phyloP scores from a whole-genome alignment of 92 coral and sea anemone genomes.

The Scolanthus callimorphus region DNA sequence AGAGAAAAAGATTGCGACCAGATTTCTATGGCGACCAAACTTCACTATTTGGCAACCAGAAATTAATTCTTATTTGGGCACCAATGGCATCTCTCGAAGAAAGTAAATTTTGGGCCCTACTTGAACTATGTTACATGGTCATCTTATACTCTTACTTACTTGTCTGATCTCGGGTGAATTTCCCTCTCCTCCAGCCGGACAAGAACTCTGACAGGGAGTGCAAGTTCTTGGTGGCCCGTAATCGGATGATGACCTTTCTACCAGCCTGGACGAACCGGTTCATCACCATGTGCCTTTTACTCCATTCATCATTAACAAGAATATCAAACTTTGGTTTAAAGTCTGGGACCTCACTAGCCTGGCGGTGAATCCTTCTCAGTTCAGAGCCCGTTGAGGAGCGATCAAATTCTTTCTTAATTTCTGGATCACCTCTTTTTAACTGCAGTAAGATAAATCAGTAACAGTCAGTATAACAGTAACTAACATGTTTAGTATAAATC shows the following conservation, averaged over 20 bases:
- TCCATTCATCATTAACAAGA: conserved; percentile 98
- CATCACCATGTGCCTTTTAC: conserved; percentile 86
- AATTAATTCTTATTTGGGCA: no score
- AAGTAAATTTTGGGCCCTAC: no score
- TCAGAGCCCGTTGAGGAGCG: conserved; percentile 84
- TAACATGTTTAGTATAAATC: no score
- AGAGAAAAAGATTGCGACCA: no score
- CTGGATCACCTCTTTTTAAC: conserved; percentile 91
- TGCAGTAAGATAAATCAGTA: conserved; percentile 7
- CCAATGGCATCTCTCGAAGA: no score
- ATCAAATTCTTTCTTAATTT: conserved; percentile 65
- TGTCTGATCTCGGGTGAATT: conserved; percentile 75
- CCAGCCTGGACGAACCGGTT: conserved; percentile 92
- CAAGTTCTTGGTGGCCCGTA: conserved; percentile 67
- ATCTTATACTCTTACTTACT: no score
- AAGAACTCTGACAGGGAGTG: conserved; percentile 63
- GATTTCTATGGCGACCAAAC: no score
- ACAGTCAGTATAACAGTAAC: not conserved
- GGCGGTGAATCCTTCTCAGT: conserved; percentile 82
- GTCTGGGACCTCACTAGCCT: conserved; percentile 78
- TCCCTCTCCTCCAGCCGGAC: conserved; percentile 90
- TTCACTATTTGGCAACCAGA: no score
- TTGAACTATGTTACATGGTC: no score
- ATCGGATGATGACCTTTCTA: conserved; percentile 81
- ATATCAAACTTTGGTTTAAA: conserved; percentile 84